Base-by-base conservation (phyloP, 2,113 vertebrate genomes). In the Indri indri region DNA sequence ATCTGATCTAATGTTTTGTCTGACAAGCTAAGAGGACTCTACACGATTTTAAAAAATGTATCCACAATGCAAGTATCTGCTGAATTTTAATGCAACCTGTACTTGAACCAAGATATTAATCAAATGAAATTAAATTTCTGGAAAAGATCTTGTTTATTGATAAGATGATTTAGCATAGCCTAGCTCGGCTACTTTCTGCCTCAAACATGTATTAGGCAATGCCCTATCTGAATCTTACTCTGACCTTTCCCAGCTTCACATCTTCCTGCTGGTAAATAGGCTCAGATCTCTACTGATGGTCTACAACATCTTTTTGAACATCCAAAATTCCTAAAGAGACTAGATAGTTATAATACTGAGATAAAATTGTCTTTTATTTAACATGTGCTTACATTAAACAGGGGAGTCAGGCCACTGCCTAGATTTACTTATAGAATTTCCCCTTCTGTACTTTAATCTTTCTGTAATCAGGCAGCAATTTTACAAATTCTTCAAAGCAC, bases 71-170 rank as follows among this genome's bases (percentile, higher is more conserved):
- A 98, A 97, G 91, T 96, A 97, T 37, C 83, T 96, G 76, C 76
- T 81, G 92, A 97, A 97, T 97, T 98, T 96, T 96, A 98, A 96
- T 97, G 94, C 73, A 98, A 95, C 95, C 65, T 92, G 95, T 88
- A 80, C 16, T 70, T 98, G 97, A 97, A 96, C 96, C 95, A 74
- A 61, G 87, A 96, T 95, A 96, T 96, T 96, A 98, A 98, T 96
- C 97, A 97, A 98, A 97, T 97, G 91, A 93, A 98, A 97, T 97
- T 96, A 88, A 73, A 97, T 98, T 98, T 98, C 96, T 96, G 96
- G 95, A 98, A 97, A 98, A 97, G 94, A 95, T 90, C 45, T 90
- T 85, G 30, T 96, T 98, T 98, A 97, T 85, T 91, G 96, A 98
- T 87, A 86, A 96, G 87, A 97, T 89, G 91, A 97, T 84, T 91